These are phyloP conservation scores for Anomalospiza imberbis DNA, from an alignment of 2,797 vertebrate species.

Conservation along the genomic window DNA sequence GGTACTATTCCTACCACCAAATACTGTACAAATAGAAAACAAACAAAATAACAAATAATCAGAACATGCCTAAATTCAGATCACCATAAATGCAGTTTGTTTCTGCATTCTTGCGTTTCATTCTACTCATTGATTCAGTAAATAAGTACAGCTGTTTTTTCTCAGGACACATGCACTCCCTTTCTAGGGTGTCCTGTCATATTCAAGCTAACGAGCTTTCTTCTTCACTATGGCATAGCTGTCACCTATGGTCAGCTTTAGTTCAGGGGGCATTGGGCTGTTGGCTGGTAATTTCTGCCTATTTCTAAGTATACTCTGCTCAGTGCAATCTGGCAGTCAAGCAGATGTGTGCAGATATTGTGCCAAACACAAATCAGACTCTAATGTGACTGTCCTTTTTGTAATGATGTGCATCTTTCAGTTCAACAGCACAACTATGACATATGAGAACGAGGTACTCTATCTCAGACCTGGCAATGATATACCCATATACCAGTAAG, in stretches of 20 bases:
- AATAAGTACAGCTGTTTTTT: background rate
- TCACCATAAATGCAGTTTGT: background rate
- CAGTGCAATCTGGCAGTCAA: background rate
- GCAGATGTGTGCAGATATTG: background rate
- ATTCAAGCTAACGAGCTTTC: background rate
- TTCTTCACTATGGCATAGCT: background rate
- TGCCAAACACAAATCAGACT: background rate
- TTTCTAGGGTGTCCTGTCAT: background rate
- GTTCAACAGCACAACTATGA: conserved; percentile 49
- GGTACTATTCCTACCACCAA: background rate
- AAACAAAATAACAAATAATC: background rate
- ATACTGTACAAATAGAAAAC: background rate
- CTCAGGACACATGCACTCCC: background rate
- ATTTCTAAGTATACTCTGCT: background rate
- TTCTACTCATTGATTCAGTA: background rate
- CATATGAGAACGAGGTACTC: conserved; percentile 61
- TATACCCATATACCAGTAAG: conserved; percentile 56
- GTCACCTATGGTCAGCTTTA: background rate
- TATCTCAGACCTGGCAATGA: conserved; percentile 41
- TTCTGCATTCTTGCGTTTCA: background rate
- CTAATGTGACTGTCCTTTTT: background rate
- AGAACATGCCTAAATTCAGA: background rate
- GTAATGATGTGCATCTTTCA: background rate
- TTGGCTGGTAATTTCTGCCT: background rate
- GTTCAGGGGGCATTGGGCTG: background rate